Evolutionary conservation across 2,797 vertebrate genomes (phyloP), one percentile per base, ranked within the genome.

Genomic region (Gymnocypris eckloni): DNA sequence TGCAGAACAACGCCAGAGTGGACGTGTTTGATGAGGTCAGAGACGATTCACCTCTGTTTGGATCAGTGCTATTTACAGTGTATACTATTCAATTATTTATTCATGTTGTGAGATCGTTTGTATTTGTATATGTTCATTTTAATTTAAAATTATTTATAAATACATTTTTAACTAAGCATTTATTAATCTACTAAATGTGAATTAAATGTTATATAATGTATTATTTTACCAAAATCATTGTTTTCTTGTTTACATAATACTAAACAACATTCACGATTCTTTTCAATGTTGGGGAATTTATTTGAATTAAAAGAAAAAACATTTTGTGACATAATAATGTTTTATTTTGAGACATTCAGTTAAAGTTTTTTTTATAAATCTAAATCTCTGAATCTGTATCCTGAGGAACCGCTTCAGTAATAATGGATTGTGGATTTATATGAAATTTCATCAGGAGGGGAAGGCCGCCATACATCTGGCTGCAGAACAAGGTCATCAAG

Each of bases 21-120:
- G 92, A 93, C 5, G 92, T 94, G 22, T 94, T 93, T 80, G 92
- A 94, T 81, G 91, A 93, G 92, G 93, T 94, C 87, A 89, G 89
- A 59, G 56, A 59, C 9, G 9, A n/a, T 59, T n/a, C 10, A 10
- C n/a, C 20, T 10, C 8, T 22, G 13, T 50, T 50, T 15, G 41
- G 41, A 43, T 43, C 41, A 43, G 41, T 43, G 41, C 41, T 43
- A 43, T 43, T 43, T 10, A 43, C 41, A 43, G 41, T 43, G 9
- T 43, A 43, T 43, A 43, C 41, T 43, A 43, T 9, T 43, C 2
- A 43, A 9, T 43, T 43, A 43, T 43, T 43, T 9, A 9, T 41
- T 41, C 41, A 41, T 33, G 28, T 33, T 41, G 41, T 41, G 41
- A 41, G 41, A 41, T 39, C 6, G 2, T 8, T 41, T 41, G 7